Evolutionary conservation across 37 sponge, comb jelly and placozoan genomes (phyloP).

Genomic region (Aplysina aerophoba): DNA sequence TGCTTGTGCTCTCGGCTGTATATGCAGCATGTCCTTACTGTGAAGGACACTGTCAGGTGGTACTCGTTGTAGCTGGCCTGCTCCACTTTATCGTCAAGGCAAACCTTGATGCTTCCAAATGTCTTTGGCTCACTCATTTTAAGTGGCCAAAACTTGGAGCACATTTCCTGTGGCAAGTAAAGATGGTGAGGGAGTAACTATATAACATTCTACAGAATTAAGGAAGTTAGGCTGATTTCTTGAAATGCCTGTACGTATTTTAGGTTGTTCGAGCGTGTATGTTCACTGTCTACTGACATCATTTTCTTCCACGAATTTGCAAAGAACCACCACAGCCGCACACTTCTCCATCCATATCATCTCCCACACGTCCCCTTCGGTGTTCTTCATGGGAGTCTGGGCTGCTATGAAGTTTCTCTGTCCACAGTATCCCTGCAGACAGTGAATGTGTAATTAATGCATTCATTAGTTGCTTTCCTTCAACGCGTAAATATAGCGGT

Average conservation of each 20-base stretch:
- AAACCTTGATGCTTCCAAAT: not conserved
- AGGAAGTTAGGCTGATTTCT: no score
- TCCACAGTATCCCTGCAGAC: slow-evolving; percentile 61
- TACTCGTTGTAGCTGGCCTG: not conserved
- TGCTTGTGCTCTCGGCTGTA: no score
- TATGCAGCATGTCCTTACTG: not conserved
- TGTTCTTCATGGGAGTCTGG: slow-evolving; percentile 60
- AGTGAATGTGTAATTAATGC: no score
- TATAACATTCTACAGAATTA: no score
- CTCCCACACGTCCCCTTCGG: slow-evolving; percentile 69
- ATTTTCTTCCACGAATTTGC: slow-evolving; percentile 47
- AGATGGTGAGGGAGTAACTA: no score
- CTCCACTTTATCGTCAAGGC: not conserved
- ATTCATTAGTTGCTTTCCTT: no score
- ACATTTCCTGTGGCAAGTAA: slow-evolving; percentile 6
- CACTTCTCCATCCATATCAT: slow-evolving; percentile 48
- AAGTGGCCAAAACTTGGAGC: slow-evolving; percentile 1
- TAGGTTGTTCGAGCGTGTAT: no score
- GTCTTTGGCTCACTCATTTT: not conserved
- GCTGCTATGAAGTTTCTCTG: slow-evolving; percentile 66
- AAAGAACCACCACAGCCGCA: slow-evolving; percentile 47
- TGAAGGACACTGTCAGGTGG: not conserved
- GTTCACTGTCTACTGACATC: not conserved
- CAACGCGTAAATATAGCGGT: no score
- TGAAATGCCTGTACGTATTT: no score